phyloP scores from a whole-genome alignment of 2,888 invertebrate species.

The Drosophila gaucha region DNA sequence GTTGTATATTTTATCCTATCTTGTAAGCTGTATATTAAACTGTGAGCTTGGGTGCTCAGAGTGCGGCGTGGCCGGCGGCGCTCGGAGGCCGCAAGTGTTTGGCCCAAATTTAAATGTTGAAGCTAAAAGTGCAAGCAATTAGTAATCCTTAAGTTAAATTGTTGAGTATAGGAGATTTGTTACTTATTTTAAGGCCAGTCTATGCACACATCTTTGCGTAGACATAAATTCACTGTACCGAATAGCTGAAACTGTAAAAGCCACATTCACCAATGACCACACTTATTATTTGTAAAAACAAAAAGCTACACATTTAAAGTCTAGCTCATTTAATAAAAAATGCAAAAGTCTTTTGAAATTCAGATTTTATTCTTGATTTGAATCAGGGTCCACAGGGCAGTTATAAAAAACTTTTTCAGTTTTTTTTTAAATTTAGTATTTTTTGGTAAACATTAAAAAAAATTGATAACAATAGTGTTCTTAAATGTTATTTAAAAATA shows the following conservation, averaged over 20 bases:
- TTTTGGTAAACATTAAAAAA: too few species aligned
- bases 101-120: conserved; percentile 59
- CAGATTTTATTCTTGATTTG: too few species aligned
- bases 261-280: conserved; percentile 31
- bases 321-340: conserved; percentile 24
- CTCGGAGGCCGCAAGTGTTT: conserved; percentile 40
- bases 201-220: conserved; percentile 13
- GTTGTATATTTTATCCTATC: conserved; percentile 65
- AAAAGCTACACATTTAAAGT: conserved; percentile 23
- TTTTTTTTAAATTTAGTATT: neutral
- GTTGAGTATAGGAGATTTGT: conserved; percentile 64
- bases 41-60: conserved; percentile 37
- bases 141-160: conserved; percentile 65
- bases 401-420: too few species aligned
- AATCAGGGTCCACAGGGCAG: too few species aligned
- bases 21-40: conserved; percentile 58
- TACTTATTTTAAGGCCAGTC: conserved; percentile 47
- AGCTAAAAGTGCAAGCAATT: conserved; percentile 67
- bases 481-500: too few species aligned
- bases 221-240: conserved; percentile 58
- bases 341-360: conserved; percentile 3
- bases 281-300: conserved; percentile 30
- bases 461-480: too few species aligned
- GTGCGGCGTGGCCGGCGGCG: conserved; percentile 59
- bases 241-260: conserved; percentile 33